Percentiles rank a stretch among this genome's conserved stretches.
These are phyloP conservation scores for Pundamilia nyererei DNA, from an alignment of 2,113 vertebrate species.

Conservation along the genomic window DNA sequence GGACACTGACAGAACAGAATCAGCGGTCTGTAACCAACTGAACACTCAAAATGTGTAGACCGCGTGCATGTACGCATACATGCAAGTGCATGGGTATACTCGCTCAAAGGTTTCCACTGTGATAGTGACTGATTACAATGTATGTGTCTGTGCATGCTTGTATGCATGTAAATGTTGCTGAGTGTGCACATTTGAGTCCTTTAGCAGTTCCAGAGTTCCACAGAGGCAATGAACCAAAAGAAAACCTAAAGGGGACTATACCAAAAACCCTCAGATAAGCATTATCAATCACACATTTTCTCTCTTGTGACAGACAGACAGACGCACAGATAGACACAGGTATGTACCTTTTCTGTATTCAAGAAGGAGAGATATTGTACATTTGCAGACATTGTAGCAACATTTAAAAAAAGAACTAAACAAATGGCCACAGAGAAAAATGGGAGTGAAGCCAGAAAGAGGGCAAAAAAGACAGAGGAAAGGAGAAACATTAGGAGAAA, in stretches of 20 bases:
- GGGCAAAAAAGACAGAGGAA: neutral
- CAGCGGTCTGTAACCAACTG: conserved; percentile 7
- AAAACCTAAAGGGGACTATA: neutral
- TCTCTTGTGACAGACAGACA: neutral
- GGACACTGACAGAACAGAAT: neutral
- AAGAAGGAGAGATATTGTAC: neutral
- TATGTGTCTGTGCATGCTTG: neutral
- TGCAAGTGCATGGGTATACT: neutral
- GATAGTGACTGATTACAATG: conserved; percentile 26
- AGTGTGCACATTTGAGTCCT: neutral
- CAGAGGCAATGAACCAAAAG: conserved; percentile 14
- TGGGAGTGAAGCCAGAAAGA: neutral
- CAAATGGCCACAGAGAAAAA: neutral
- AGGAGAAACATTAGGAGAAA: conserved; percentile 30
- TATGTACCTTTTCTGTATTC: neutral
- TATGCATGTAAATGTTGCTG: neutral
- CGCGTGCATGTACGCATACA: neutral
- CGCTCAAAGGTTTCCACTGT: neutral
- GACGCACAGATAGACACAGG: neutral
- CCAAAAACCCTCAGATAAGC: neutral
- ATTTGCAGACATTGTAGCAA: neutral
- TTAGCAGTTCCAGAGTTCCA: neutral
- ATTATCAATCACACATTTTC: neutral
- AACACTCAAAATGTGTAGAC: neutral
- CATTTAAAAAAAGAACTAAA: neutral